A percentile compares a stretch with the other conserved stretches of the same genome.
These are phyloP conservation scores for Puntigrus tetrazona DNA, from an alignment of 2,113 vertebrate genomes.

Conservation along the genomic window DNA sequence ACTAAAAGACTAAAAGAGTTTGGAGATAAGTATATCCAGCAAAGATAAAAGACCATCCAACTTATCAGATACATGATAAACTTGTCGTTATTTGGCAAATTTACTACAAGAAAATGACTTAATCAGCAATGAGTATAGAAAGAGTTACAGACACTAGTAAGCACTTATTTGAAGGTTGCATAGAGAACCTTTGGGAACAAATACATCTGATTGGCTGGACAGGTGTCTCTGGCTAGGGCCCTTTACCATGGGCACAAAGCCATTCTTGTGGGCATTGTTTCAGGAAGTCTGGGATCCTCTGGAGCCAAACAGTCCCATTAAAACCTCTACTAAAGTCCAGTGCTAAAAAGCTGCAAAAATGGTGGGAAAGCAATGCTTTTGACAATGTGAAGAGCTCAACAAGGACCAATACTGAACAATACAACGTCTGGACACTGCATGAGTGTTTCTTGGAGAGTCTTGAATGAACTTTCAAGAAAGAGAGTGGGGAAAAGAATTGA, in stretches of 20 bases:
- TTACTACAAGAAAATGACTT: slow-evolving; percentile 38
- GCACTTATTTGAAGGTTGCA: slow-evolving; percentile 87
- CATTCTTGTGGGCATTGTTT: slow-evolving; percentile 74
- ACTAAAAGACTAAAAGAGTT: slow-evolving; percentile 38
- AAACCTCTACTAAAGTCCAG: not conserved
- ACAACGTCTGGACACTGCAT: not conserved
- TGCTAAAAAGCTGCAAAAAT: slow-evolving; percentile 10
- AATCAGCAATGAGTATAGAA: slow-evolving; percentile 69
- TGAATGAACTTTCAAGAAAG: slow-evolving; percentile 18
- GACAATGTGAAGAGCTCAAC: slow-evolving; percentile 5
- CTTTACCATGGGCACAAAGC: slow-evolving; percentile 82
- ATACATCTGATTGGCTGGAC: slow-evolving; percentile 80
- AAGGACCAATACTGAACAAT: slow-evolving; percentile 18
- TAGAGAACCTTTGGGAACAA: slow-evolving; percentile 77
- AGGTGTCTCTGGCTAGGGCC: slow-evolving; percentile 76
- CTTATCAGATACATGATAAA: slow-evolving; percentile 25
- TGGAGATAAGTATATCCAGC: slow-evolving; percentile 34
- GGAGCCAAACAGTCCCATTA: slow-evolving; percentile 70
- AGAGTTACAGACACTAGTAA: slow-evolving; percentile 85
- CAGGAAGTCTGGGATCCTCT: slow-evolving; percentile 52
- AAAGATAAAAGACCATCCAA: slow-evolving; percentile 47
- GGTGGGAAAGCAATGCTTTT: slow-evolving; percentile 19
- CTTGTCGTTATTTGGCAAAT: not conserved
- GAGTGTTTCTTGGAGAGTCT: slow-evolving; percentile 11
- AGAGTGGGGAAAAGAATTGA: too few species aligned